These are phyloP conservation scores for Lycophotia porphyrea DNA, from an alignment of 2,888 invertebrate genomes.

Conservation along the genomic window DNA sequence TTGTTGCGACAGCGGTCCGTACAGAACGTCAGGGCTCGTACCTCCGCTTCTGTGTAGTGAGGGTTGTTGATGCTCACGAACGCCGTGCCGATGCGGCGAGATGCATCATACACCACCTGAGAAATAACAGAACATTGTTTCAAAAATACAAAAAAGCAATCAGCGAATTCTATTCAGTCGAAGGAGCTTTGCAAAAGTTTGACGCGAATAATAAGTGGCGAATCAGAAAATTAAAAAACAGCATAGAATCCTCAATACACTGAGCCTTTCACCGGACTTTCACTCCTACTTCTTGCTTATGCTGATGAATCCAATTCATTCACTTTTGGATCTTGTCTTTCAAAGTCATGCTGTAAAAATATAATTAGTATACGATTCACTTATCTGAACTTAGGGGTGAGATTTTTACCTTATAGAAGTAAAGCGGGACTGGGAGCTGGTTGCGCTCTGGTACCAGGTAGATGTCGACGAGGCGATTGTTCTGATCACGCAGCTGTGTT, in stretches of 20 bases:
- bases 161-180: background rate
- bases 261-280: background rate
- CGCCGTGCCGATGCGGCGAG: conserved; percentile 88
- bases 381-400: no score
- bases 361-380: background rate
- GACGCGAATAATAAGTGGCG: background rate
- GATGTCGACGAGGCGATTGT: conserved; percentile 82
- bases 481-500: conserved; percentile 88
- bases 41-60: conserved; percentile 83
- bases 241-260: background rate
- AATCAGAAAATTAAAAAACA: background rate
- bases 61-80: conserved; percentile 92
- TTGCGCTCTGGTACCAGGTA: conserved; percentile 80
- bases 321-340: background rate
- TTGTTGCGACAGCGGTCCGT: conserved; percentile 90
- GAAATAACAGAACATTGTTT: background rate
- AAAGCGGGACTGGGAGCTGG: conserved; percentile 85
- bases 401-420: conserved; percentile 83
- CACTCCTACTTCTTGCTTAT: background rate
- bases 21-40: conserved; percentile 86
- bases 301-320: background rate
- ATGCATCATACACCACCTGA: conserved; percentile 90
- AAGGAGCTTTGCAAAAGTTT: background rate
- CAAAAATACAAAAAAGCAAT: background rate
- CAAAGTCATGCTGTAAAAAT: background rate